Evolutionary conservation across 2,888 invertebrate genomes (phyloP).

Genomic region (Ceriagrion tenellum): DNA sequence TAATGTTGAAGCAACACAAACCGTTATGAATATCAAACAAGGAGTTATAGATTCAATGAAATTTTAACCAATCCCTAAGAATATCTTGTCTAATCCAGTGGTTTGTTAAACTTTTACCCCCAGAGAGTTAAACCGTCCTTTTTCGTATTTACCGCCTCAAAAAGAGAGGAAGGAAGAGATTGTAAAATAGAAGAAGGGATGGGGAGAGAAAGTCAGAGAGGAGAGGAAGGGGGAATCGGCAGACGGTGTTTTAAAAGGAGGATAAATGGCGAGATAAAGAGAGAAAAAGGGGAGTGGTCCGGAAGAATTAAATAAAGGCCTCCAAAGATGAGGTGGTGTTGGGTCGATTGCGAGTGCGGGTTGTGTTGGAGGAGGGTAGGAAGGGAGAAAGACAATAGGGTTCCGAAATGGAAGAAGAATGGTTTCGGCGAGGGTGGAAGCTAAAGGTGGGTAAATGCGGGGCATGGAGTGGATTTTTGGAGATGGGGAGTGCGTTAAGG

Average conservation of each 20-base stretch:
- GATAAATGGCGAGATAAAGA: slow-evolving; percentile 9
- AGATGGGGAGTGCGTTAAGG: not conserved
- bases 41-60: too few species aligned
- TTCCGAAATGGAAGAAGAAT: slow-evolving; percentile 23
- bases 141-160: too few species aligned
- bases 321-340: not conserved
- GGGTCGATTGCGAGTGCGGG: not conserved
- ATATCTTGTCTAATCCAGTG: too few species aligned
- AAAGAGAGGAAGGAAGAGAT: too few species aligned
- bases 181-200: too few species aligned
- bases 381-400: not conserved
- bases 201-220: not conserved
- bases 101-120: too few species aligned
- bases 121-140: too few species aligned
- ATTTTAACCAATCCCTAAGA: too few species aligned
- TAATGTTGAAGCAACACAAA: too few species aligned
- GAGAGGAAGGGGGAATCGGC: not conserved
- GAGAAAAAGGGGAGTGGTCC: not conserved
- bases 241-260: not conserved
- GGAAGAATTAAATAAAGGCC: slow-evolving; percentile 7
- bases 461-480: slow-evolving; percentile 1
- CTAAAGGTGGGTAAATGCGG: not conserved
- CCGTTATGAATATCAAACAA: too few species aligned
- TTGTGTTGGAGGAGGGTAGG: not conserved
- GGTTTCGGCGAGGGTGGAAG: not conserved